Conservation (phyloP, 2,113 vertebrate species). For the Aplodontia rufa region DNA sequence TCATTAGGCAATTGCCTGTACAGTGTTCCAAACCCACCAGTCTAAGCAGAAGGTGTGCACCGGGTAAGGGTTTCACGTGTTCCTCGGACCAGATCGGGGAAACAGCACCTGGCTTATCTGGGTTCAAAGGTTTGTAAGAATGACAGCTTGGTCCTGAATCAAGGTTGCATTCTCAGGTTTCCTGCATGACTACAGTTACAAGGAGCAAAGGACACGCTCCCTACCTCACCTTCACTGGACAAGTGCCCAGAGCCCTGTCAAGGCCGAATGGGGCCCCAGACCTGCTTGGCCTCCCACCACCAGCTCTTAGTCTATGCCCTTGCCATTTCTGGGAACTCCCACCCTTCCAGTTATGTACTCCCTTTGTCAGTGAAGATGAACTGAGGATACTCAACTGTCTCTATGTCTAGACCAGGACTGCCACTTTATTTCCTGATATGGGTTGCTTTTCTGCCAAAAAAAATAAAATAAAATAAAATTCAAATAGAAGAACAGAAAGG, state of each 20-base stretch:
- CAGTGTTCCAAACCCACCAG: background rate
- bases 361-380: background rate
- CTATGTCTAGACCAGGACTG: background rate
- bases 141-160: background rate
- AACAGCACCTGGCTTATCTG: background rate
- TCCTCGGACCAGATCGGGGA: background rate
- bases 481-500: background rate
- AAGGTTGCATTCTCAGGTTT: background rate
- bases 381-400: background rate
- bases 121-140: no score
- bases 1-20: background rate
- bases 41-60: background rate
- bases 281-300: background rate
- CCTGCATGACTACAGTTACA: background rate
- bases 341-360: background rate
- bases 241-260: background rate
- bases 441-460: background rate
- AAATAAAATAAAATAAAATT: no score
- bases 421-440: background rate
- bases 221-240: background rate
- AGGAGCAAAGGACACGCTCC: background rate
- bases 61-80: background rate
- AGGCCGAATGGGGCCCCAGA: background rate
- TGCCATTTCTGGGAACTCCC: background rate
- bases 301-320: background rate